Evolutionary conservation across 2,797 vertebrate species (phyloP).

Genomic region (Siniperca obscura): DNA sequence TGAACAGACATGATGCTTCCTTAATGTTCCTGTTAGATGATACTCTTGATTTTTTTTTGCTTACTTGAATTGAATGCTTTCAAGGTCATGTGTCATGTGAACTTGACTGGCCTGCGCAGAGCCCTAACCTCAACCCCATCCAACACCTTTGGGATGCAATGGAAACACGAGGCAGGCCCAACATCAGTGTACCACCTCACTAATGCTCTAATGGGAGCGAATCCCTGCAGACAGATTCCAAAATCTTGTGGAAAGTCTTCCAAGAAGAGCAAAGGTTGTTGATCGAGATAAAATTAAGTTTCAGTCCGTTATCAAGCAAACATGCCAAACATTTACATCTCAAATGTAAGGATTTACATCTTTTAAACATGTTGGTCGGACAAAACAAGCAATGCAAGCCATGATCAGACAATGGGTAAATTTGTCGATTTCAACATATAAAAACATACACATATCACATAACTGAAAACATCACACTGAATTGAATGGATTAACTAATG

Average conservation of each 20-base stretch:
- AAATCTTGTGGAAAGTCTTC: neutral
- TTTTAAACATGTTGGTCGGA: no score
- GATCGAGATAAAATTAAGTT: neutral
- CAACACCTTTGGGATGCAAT: neutral
- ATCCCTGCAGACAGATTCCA: neutral
- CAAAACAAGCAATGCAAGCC: no score
- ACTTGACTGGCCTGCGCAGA: neutral
- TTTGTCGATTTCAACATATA: neutral
- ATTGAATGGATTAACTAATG: neutral
- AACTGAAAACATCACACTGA: neutral
- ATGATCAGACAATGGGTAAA: neutral
- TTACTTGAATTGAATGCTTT: neutral
- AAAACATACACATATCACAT: neutral
- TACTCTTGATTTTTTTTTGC: neutral
- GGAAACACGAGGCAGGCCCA: neutral
- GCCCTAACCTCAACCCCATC: neutral
- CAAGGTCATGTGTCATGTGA: neutral
- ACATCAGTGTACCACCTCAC: neutral
- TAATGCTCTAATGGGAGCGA: neutral
- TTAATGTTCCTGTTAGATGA: constrained; percentile 6
- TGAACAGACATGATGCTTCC: constrained; percentile 4
- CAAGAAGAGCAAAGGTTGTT: neutral
- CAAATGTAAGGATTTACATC: neutral
- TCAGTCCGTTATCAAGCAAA: neutral
- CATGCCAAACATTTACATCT: neutral